phyloP scores from a whole-genome alignment of 2,113 vertebrate genomes.

The Rhombomys opimus region DNA sequence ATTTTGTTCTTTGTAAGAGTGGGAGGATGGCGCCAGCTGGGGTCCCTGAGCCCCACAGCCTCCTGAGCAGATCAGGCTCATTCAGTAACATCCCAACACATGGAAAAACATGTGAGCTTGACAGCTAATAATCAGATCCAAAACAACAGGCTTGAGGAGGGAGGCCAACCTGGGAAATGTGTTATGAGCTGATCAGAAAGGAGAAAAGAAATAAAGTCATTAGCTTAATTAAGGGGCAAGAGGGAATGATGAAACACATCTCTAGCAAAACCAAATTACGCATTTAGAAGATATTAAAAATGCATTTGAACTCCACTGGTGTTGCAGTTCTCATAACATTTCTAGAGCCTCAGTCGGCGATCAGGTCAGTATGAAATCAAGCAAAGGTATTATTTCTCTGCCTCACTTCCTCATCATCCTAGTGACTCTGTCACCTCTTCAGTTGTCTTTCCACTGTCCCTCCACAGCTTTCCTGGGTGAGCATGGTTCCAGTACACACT shows the following conservation, averaged over 20 bases:
- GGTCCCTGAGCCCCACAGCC: constrained; percentile 45
- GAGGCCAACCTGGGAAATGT: constrained; percentile 64
- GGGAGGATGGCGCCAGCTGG: not conserved
- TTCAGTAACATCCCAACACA: constrained; percentile 55
- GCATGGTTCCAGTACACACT: not conserved
- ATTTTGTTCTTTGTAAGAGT: constrained; percentile 46
- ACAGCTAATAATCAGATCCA: constrained; percentile 74
- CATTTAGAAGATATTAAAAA: constrained; percentile 85
- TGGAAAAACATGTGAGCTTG: constrained; percentile 46
- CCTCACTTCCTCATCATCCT: not conserved
- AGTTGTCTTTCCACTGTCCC: not conserved
- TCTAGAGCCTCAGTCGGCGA: constrained; percentile 11
- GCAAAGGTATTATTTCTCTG: not conserved
- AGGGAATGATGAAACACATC: constrained; percentile 78
- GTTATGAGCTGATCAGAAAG: constrained; percentile 79
- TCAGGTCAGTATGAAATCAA: constrained; percentile 50
- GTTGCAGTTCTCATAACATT: constrained; percentile 69
- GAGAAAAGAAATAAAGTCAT: constrained; percentile 80
- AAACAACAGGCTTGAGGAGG: constrained; percentile 42
- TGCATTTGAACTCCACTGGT: constrained; percentile 74
- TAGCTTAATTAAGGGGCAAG: constrained; percentile 81
- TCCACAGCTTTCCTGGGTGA: not conserved
- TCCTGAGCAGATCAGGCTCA: constrained; percentile 31
- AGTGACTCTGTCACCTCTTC: not conserved
- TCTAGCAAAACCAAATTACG: constrained; percentile 78